Percentiles rank a stretch among this genome's conserved stretches.
Conservation (phyloP, 2,113 vertebrate genomes). For the Prunella himalayana region DNA sequence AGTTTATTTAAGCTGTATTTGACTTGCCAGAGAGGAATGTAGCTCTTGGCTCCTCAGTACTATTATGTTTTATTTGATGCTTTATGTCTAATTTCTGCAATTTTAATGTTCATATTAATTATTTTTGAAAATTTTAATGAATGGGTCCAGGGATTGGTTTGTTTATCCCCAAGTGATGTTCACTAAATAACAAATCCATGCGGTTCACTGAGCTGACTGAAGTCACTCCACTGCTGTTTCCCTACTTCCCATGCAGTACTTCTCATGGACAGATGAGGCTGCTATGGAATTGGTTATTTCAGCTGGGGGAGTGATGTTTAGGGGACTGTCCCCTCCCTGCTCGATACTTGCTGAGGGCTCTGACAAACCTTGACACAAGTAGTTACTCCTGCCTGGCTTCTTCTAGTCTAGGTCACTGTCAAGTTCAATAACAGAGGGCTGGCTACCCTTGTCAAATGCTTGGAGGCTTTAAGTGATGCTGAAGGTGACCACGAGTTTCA, state of each 20-base stretch:
- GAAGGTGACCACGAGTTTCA: neutral
- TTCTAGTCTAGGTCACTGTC: neutral
- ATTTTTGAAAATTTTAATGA: neutral
- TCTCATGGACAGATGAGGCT: neutral
- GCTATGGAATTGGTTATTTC: neutral
- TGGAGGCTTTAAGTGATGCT: neutral
- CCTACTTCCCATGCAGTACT: neutral
- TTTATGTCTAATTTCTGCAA: neutral
- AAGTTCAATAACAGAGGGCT: neutral
- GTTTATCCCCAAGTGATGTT: neutral
- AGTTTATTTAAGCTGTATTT: neutral
- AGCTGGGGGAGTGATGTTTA: neutral
- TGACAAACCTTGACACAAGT: neutral
- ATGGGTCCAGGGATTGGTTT: neutral
- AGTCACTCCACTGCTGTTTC: neutral
- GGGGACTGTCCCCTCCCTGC: neutral
- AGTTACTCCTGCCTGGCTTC: neutral
- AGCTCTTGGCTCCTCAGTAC: neutral
- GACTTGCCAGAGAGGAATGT: neutral
- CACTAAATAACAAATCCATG: rapidly evolving
- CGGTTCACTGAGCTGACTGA: neutral
- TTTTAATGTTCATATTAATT: neutral
- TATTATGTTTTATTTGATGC: neutral
- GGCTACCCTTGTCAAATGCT: neutral
- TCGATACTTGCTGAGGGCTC: neutral